These are phyloP conservation scores for Odocoileus hemionus DNA, from an alignment of 2,113 vertebrate genomes.

Conservation along the genomic window DNA sequence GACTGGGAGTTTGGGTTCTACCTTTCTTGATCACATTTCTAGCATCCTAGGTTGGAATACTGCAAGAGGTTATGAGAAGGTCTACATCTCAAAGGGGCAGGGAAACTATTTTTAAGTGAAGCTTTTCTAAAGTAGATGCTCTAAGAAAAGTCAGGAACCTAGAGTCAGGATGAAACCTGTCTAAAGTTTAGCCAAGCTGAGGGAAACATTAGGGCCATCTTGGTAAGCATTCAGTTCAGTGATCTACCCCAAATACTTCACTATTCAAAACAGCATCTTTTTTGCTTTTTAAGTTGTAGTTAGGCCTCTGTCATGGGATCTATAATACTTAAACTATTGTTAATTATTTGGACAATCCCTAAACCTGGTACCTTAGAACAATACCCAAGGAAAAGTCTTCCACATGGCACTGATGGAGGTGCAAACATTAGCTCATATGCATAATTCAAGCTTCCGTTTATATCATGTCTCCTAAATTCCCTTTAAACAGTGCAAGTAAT, in stretches of 20 bases:
- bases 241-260: not conserved
- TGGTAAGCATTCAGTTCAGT: not conserved
- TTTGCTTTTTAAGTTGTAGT: not conserved
- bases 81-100: not conserved
- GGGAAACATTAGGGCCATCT: not conserved
- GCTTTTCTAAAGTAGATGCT: not conserved
- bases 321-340: not conserved
- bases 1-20: not conserved
- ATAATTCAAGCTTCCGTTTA: not conserved
- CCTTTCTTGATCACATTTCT: not conserved
- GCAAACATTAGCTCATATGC: not conserved
- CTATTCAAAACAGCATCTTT: not conserved
- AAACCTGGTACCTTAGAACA: not conserved
- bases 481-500: not conserved
- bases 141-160: not conserved
- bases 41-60: not conserved
- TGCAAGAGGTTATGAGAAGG: not conserved
- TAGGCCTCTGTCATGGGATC: not conserved
- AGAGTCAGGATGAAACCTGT: too few species aligned
- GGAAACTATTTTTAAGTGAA: not conserved
- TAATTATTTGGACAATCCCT: not conserved
- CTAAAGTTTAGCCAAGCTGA: not conserved
- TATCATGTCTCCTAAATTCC: not conserved
- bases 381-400: not conserved
- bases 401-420: too few species aligned